Percentiles rank a stretch among this genome's conserved stretches.
Conservation (phyloP, 2,797 vertebrate genomes). For the Pampus argenteus region DNA sequence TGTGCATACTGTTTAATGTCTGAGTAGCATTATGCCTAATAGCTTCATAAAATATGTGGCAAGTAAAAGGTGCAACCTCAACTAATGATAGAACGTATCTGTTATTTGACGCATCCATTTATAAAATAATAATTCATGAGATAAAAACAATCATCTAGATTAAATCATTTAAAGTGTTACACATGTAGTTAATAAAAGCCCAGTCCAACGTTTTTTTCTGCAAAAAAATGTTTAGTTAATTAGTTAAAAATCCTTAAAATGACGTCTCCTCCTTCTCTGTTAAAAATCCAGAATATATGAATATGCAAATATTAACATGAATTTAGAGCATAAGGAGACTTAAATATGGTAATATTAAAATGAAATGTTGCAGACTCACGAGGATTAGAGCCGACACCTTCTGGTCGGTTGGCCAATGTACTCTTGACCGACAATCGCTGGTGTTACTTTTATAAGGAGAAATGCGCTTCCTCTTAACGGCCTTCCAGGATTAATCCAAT, state of each 20-base stretch:
- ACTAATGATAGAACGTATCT: not conserved
- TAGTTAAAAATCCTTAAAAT: too few relatives aligned
- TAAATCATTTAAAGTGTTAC: not conserved
- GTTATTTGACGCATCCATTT: not conserved
- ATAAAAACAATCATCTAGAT: not conserved
- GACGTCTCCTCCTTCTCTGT: too few relatives aligned
- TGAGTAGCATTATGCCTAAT: conserved; percentile 3
- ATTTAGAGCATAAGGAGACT: not conserved
- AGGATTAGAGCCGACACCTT: too few relatives aligned
- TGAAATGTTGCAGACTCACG: not conserved
- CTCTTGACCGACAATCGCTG: too few relatives aligned
- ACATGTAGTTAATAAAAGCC: too few relatives aligned
- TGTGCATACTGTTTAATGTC: not conserved
- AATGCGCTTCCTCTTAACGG: too few relatives aligned
- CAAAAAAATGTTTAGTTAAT: too few relatives aligned
- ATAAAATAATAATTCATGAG: not conserved
- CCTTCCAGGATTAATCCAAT: too few relatives aligned
- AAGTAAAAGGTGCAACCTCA: conserved; percentile 14
- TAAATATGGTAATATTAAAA: conserved; percentile 1
- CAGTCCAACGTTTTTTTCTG: too few relatives aligned
- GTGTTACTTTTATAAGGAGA: too few relatives aligned
- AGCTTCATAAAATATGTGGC: conserved; percentile 16
- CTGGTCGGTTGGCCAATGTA: too few relatives aligned
- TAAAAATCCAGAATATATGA: not conserved
- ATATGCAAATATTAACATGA: not conserved